Evolutionary conservation across 1,140 invertebrate genomes (phyloP).

Genomic region (Aleiodes sp.): DNA sequence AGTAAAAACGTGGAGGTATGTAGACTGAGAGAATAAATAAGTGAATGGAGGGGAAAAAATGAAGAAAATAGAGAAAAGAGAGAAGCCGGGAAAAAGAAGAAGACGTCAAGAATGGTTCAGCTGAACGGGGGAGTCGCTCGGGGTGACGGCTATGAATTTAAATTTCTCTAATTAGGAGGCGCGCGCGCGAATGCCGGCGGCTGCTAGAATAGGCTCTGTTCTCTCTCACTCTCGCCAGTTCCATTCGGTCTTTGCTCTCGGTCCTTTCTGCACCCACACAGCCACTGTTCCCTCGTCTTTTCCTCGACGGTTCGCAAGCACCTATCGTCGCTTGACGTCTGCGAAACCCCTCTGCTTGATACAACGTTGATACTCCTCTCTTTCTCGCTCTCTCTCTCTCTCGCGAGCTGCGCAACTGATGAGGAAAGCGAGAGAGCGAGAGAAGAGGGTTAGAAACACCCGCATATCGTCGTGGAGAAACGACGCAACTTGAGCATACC

Average conservation of each 20-base stretch:
- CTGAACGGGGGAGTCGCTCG: conserved; percentile 30
- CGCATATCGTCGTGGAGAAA: conserved; percentile 8
- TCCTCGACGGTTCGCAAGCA: conserved; percentile 8
- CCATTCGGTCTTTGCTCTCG: conserved; percentile 29
- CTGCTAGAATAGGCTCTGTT: conserved; percentile 35
- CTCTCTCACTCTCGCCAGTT: conserved; percentile 39
- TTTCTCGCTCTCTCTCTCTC: not conserved
- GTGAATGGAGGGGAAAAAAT: conserved; percentile 25
- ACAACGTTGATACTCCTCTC: not conserved
- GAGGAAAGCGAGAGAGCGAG: not conserved
- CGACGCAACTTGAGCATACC: conserved; percentile 26
- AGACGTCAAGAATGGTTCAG: conserved; percentile 11
- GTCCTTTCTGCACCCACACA: not conserved
- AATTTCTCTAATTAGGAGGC: conserved; percentile 65
- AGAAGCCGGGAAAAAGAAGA: conserved; percentile 11
- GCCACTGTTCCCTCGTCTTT: not conserved
- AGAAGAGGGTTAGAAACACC: not conserved
- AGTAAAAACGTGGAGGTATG: not conserved
- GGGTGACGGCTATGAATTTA: conserved; percentile 60
- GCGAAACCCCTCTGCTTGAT: not conserved
- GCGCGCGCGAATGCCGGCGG: conserved; percentile 41
- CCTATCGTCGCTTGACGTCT: conserved; percentile 1
- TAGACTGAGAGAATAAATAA: conserved; percentile 12
- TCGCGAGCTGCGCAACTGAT: not conserved
- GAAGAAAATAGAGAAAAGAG: conserved; percentile 9